Evolutionary conservation across 1,140 invertebrate genomes (phyloP).

Genomic region (Artemia franciscana): DNA sequence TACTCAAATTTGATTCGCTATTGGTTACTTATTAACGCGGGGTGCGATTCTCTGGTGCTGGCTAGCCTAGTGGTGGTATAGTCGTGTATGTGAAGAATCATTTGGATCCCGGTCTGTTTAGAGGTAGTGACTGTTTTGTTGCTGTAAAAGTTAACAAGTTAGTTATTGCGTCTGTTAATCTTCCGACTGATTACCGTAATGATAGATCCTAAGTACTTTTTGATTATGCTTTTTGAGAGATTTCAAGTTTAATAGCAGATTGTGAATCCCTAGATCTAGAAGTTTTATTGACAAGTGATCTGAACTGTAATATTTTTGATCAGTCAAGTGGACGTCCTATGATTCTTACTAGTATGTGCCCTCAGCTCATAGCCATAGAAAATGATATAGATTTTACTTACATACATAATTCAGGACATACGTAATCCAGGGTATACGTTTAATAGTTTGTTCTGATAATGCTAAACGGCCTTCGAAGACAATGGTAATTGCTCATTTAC

Average conservation of each 20-base stretch:
- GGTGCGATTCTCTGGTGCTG: neutral
- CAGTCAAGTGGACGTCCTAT: too few relatives aligned
- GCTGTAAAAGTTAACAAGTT: neutral
- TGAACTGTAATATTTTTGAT: too few relatives aligned
- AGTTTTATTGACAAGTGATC: neutral
- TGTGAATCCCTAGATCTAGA: neutral
- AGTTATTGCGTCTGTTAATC: neutral
- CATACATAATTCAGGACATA: too few relatives aligned
- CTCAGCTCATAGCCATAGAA: too few relatives aligned
- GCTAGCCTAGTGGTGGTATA: neutral
- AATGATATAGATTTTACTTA: too few relatives aligned
- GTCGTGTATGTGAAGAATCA: neutral
- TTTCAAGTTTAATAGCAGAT: neutral
- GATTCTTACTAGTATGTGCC: too few relatives aligned
- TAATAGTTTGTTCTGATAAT: too few relatives aligned
- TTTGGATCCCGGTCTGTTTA: neutral
- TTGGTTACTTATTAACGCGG: neutral
- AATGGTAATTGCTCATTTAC: too few relatives aligned
- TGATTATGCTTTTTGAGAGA: neutral
- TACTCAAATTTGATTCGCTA: neutral
- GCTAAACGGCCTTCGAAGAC: too few relatives aligned
- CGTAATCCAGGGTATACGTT: too few relatives aligned
- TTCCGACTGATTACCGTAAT: neutral
- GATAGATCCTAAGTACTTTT: neutral
- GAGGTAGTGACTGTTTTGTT: neutral